Evolutionary conservation across 1,140 invertebrate genomes (phyloP).

Genomic region (Mamestra configurata): DNA sequence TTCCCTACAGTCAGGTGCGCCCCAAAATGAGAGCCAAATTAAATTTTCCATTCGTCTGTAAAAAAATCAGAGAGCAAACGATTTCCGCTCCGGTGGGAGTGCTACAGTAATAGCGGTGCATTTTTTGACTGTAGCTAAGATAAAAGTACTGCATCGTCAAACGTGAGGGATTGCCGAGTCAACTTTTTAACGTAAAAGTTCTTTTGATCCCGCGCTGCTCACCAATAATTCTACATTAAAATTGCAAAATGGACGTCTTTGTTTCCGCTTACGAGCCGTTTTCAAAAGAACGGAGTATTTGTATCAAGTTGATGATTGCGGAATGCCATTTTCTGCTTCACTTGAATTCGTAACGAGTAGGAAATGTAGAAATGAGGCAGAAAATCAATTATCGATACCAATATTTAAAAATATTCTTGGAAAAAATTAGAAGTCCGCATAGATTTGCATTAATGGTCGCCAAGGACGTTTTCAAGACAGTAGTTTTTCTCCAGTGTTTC

Average conservation of each 20-base stretch:
- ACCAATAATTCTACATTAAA: conserved; percentile 44
- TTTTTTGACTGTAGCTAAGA: conserved; percentile 61
- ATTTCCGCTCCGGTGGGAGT: conserved; percentile 29
- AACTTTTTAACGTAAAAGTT: conserved; percentile 65
- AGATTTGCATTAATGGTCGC: conserved; percentile 44
- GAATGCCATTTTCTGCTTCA: conserved; percentile 27
- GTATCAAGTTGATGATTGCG: conserved; percentile 28
- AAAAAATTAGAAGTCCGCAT: conserved; percentile 42
- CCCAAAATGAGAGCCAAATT: conserved; percentile 57
- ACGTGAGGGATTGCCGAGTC: conserved; percentile 65
- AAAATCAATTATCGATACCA: conserved; percentile 26
- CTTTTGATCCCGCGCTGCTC: conserved; percentile 51
- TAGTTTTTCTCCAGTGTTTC: conserved; percentile 18
- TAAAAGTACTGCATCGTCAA: conserved; percentile 67
- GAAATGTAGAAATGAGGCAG: conserved; percentile 6
- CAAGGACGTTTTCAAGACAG: neutral
- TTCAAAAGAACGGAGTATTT: conserved; percentile 11
- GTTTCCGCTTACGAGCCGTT: conserved; percentile 38
- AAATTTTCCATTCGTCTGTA: conserved; percentile 56
- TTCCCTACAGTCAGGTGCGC: conserved; percentile 29
- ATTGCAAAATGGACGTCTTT: conserved; percentile 44
- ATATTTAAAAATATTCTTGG: conserved; percentile 36
- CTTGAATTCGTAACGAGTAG: neutral
- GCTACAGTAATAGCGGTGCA: conserved; percentile 60
- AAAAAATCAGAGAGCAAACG: conserved; percentile 53